phyloP scores from a whole-genome alignment of 2,113 vertebrate genomes.

The Carassius carassius region DNA sequence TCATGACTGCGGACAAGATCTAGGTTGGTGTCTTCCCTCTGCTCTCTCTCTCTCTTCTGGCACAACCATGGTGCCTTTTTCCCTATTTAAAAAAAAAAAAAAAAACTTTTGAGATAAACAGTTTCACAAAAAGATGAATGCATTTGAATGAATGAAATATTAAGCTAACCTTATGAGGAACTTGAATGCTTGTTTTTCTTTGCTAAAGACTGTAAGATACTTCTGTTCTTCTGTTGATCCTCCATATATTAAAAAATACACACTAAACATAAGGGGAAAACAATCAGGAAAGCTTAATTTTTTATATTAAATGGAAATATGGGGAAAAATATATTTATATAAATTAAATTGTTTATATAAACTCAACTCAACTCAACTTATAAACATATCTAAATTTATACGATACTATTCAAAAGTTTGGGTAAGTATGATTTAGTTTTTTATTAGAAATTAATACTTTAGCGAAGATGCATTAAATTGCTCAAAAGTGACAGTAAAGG shows the following conservation, averaged over 20 bases:
- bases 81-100: slow-evolving; percentile 69
- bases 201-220: slow-evolving; percentile 90
- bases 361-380: too few relatives aligned
- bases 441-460: background rate
- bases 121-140: background rate
- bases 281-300: background rate
- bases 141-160: too few relatives aligned
- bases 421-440: background rate
- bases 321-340: background rate
- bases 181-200: too few relatives aligned
- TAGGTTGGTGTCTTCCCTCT: slow-evolving; percentile 87
- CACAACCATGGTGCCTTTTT: slow-evolving; percentile 95
- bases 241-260: slow-evolving; percentile 97
- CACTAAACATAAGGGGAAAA: slow-evolving; percentile 70
- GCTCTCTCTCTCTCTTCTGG: too few relatives aligned
- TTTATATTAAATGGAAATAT: too few relatives aligned
- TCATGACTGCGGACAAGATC: slow-evolving; percentile 80
- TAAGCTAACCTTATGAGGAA: too few relatives aligned
- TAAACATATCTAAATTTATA: too few relatives aligned
- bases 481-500: too few relatives aligned
- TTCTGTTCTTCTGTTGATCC: slow-evolving; percentile 95
- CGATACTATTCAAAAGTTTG: too few relatives aligned
- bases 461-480: too few relatives aligned
- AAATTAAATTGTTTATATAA: background rate
- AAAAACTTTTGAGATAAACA: background rate